A percentile compares a stretch with the other conserved stretches of the same genome.
Evolutionary conservation across 2,888 invertebrate genomes (phyloP).

Genomic region (Germaria angustata): DNA sequence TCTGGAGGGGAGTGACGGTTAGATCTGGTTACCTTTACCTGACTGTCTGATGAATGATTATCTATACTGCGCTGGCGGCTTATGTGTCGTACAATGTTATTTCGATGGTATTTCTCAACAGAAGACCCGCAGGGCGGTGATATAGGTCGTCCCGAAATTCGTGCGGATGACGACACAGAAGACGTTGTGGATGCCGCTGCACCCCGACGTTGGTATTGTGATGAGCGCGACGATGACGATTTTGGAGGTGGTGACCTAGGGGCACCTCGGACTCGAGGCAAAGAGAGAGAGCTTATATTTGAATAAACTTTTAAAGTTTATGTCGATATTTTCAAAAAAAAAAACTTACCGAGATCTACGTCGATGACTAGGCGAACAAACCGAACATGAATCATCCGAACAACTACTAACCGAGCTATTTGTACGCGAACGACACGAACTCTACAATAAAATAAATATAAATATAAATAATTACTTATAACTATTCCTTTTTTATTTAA

Average conservation of each 20-base stretch:
- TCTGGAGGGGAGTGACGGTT: constrained; percentile 81
- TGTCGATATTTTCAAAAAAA: background rate
- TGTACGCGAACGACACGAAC: constrained; percentile 84
- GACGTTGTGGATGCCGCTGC: constrained; percentile 69
- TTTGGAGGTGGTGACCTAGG: constrained; percentile 79
- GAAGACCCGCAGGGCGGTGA: constrained; percentile 73
- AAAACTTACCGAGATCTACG: constrained; percentile 78
- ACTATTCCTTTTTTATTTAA: background rate
- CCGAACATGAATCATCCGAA: constrained; percentile 91
- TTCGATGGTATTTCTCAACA: constrained; percentile 76
- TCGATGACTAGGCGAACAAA: constrained; percentile 85
- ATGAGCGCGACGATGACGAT: constrained; percentile 72
- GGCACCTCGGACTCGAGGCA: constrained; percentile 81
- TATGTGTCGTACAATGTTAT: constrained; percentile 71
- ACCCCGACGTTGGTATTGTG: constrained; percentile 72
- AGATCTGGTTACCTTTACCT: constrained; percentile 75
- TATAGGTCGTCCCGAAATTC: constrained; percentile 76
- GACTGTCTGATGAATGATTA: constrained; percentile 72
- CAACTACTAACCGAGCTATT: constrained; percentile 90
- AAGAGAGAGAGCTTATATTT: constrained; percentile 83
- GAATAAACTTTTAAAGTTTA: constrained; percentile 4
- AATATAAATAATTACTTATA: background rate
- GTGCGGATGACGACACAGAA: constrained; percentile 65
- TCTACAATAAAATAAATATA: constrained; percentile 67
- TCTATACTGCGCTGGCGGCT: constrained; percentile 74